phyloP scores from a whole-genome alignment of 2,888 invertebrate genomes.

The Mesorhabditis spiculigera region DNA sequence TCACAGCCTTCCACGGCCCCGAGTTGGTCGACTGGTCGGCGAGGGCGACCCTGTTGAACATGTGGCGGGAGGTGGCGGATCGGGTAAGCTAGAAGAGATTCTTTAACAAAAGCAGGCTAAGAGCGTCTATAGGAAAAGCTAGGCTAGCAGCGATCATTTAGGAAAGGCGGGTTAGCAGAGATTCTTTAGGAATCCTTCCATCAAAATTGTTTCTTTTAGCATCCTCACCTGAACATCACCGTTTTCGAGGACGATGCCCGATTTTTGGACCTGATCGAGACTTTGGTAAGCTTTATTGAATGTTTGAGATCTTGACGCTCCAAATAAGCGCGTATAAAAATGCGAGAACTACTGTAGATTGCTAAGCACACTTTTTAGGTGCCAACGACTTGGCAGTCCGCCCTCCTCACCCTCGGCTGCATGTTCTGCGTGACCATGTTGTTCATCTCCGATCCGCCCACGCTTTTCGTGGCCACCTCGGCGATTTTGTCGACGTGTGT shows the following conservation, averaged over 20 bases:
- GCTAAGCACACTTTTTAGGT: slow-evolving; percentile 21
- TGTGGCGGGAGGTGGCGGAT: slow-evolving; percentile 51
- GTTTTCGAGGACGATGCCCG: slow-evolving; percentile 54
- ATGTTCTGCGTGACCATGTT: slow-evolving; percentile 54
- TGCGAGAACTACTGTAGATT: too few relatives aligned
- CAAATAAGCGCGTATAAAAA: neutral
- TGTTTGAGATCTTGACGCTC: neutral
- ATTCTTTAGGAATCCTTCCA: neutral
- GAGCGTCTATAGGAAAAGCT: neutral
- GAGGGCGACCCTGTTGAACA: slow-evolving; percentile 43
- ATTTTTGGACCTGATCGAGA: slow-evolving; percentile 52
- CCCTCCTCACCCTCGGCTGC: slow-evolving; percentile 49
- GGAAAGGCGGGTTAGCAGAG: neutral
- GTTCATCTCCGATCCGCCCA: slow-evolving; percentile 53
- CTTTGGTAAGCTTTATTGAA: slow-evolving; percentile 15
- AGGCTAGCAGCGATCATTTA: too few relatives aligned
- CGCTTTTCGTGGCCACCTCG: slow-evolving; percentile 50
- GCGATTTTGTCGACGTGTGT: slow-evolving; percentile 51
- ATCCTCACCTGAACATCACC: slow-evolving; percentile 43
- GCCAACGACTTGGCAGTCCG: slow-evolving; percentile 48
- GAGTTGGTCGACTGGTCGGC: slow-evolving; percentile 47
- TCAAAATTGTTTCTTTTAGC: slow-evolving; percentile 27
- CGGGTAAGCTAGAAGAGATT: slow-evolving; percentile 7
- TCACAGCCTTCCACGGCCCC: slow-evolving; percentile 50
- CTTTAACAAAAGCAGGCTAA: neutral